Percentiles rank a stretch among this genome's conserved stretches.
phyloP scores from a whole-genome alignment of 1,140 invertebrate species.

The Megathymus violae region DNA sequence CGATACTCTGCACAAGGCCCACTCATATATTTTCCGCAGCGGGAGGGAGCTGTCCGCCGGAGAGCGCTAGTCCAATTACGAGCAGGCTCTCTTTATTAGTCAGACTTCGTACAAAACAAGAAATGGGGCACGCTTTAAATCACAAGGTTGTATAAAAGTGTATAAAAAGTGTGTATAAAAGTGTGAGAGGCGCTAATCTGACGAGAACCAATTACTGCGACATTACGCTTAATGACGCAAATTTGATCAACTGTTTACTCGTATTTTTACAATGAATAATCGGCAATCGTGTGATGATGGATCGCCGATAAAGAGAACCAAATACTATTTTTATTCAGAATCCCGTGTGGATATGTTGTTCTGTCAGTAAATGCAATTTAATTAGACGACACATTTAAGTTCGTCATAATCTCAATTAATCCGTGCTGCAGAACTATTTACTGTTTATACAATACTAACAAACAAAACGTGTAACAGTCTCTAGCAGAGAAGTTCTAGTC shows the following conservation, averaged over 20 bases:
- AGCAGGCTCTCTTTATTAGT: conserved; percentile 28
- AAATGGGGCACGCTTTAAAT: conserved; percentile 6
- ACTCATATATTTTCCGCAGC: conserved; percentile 17
- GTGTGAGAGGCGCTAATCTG: not conserved
- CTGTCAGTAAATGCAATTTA: too few relatives aligned
- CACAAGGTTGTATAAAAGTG: conserved; percentile 17
- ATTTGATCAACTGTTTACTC: not conserved
- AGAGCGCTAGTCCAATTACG: conserved; percentile 19
- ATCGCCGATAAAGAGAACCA: too few relatives aligned
- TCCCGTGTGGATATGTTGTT: too few relatives aligned
- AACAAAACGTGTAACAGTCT: too few relatives aligned
- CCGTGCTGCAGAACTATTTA: too few relatives aligned
- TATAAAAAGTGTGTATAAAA: conserved; percentile 5
- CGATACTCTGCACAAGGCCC: conserved; percentile 11
- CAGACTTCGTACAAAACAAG: conserved; percentile 26
- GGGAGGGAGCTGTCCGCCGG: conserved; percentile 17
- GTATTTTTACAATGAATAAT: too few relatives aligned
- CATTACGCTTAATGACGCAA: not conserved
- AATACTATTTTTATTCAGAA: too few relatives aligned
- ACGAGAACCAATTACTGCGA: conserved; percentile 17
- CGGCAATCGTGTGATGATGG: too few relatives aligned
- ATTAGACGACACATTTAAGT: too few relatives aligned
- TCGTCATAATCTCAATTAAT: too few relatives aligned
- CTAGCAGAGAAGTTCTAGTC: too few relatives aligned
- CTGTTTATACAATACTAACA: too few relatives aligned